Percentiles rank a stretch among this genome's conserved stretches.
phyloP scores from a whole-genome alignment of 2,797 vertebrate genomes.

The Antennarius maculatus region DNA sequence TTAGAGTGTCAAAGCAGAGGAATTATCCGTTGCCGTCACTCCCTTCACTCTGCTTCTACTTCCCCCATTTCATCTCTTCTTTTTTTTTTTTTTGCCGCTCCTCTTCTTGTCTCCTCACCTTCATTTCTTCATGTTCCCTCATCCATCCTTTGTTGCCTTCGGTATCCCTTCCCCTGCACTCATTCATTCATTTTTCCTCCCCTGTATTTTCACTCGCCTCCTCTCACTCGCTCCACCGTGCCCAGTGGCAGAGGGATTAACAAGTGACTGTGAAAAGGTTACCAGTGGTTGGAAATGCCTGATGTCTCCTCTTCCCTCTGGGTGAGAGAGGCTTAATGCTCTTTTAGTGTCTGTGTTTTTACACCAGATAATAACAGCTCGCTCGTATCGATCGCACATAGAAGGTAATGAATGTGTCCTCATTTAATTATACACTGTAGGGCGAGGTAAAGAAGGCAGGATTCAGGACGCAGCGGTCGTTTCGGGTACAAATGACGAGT shows the following conservation, averaged over 20 bases:
- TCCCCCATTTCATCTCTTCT: slow-evolving; percentile 9
- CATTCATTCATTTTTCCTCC: neutral
- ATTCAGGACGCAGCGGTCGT: neutral
- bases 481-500: too few relatives aligned
- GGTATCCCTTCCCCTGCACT: neutral
- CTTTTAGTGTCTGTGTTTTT: slow-evolving; percentile 58
- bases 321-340: slow-evolving; percentile 42
- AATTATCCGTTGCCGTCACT: slow-evolving; percentile 27
- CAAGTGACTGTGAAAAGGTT: slow-evolving; percentile 53
- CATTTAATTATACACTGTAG: slow-evolving; percentile 4
- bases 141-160: neutral
- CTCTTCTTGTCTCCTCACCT: neutral
- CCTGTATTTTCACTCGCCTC: neutral
- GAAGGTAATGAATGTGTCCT: slow-evolving; percentile 5
- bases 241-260: slow-evolving; percentile 40
- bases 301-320: slow-evolving; percentile 3
- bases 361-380: slow-evolving; percentile 35
- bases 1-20: slow-evolving; percentile 39
- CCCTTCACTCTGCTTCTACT: slow-evolving; percentile 7
- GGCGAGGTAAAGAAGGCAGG: neutral
- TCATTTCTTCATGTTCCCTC: neutral
- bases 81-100: neutral
- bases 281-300: slow-evolving; percentile 40
- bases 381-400: slow-evolving; percentile 24
- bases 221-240: slow-evolving; percentile 3